phyloP scores from a whole-genome alignment of 2,113 vertebrate genomes.

The Sorex fumeus region DNA sequence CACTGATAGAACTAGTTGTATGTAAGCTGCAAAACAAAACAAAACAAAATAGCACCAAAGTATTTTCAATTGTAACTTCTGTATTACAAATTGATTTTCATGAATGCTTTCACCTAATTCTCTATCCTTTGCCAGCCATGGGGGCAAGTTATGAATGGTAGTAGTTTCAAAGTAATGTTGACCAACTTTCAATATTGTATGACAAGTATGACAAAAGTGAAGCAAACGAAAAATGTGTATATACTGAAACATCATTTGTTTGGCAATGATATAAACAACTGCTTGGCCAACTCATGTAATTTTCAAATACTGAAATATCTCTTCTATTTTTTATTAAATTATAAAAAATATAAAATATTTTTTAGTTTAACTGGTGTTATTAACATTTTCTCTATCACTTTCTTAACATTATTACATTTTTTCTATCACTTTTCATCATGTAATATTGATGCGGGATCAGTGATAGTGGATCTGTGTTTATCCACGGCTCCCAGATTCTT shows the following conservation, averaged over 20 bases:
- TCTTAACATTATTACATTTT: neutral
- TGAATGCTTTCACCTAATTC: slow-evolving; percentile 24
- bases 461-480: too few species aligned
- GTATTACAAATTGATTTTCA: neutral
- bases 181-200: neutral
- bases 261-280: neutral
- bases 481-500: too few species aligned
- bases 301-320: neutral
- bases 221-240: neutral
- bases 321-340: neutral
- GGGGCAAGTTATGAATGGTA: neutral
- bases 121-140: neutral
- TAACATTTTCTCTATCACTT: neutral
- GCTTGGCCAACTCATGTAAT: neutral
- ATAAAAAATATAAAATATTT: neutral
- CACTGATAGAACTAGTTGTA: neutral
- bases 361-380: neutral
- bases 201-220: neutral
- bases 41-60: too few species aligned
- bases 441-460: too few species aligned
- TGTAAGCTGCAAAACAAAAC: slow-evolving; percentile 29
- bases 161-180: neutral
- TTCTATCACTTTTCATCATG: too few species aligned
- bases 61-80: neutral
- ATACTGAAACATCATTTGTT: neutral